These are phyloP conservation scores for Meloidogyne exigua DNA, from an alignment of 1,140 invertebrate species.

Conservation along the genomic window DNA sequence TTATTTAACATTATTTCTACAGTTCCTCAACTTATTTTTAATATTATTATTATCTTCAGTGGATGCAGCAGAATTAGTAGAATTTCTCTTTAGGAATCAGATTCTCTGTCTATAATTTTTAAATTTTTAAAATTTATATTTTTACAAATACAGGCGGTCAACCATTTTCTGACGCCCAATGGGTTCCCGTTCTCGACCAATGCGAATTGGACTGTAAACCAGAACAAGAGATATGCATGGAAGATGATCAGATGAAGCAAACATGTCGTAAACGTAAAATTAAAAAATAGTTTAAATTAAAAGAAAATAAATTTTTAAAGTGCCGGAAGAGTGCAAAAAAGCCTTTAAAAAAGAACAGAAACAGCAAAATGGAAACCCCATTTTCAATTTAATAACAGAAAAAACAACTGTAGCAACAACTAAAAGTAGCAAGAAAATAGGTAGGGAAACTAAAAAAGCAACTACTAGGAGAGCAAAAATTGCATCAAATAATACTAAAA, in stretches of 20 bases:
- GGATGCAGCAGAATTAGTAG: conserved; percentile 7
- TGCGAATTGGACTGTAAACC: conserved; percentile 45
- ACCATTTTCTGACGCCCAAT: conserved; percentile 50
- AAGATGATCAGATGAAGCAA: conserved; percentile 48
- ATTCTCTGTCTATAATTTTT: not conserved
- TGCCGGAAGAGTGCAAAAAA: not conserved
- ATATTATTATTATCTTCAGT: conserved; percentile 5
- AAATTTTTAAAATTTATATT: conserved; percentile 13
- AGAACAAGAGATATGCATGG: conserved; percentile 43
- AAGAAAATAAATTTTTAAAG: not conserved
- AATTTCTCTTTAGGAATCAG: conserved; percentile 26
- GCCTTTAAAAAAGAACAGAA: not conserved
- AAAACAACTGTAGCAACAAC: not conserved
- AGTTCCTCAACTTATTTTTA: not conserved
- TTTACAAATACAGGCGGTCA: conserved; percentile 37
- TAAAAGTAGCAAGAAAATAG: not conserved
- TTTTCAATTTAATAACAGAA: not conserved
- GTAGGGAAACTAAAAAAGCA: not conserved
- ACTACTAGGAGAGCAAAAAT: not conserved
- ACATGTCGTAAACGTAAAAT: conserved; percentile 40
- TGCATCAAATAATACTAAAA: too few relatives aligned
- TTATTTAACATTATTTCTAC: not conserved
- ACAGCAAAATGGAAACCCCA: not conserved
- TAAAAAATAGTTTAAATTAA: not conserved
- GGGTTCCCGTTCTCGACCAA: conserved; percentile 50